Base-by-base conservation (phyloP, 2,797 vertebrate species). In the Chiroxiphia lanceolata region DNA sequence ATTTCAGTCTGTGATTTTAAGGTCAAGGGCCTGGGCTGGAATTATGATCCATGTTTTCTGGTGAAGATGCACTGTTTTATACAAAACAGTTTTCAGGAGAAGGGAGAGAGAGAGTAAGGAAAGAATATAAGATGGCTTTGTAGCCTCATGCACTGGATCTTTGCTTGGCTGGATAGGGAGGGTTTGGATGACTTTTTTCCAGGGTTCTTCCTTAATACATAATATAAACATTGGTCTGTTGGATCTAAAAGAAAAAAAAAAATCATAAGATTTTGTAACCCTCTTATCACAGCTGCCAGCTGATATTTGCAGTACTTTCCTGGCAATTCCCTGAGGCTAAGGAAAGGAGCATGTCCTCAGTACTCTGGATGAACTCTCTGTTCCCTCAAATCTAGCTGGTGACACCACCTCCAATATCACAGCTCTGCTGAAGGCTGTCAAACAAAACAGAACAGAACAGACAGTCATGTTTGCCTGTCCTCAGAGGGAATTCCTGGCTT, bases 381-480 rank as follows among this genome's bases (percentile, higher is more conserved):
- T 77, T 82, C 76, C 51, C 36, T 69, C 57, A 69, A 57, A 85
- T 44, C 50, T 47, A 19, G 17, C 38, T 38, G 61, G 25, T 65
- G 68, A 63, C 44, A 54, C n/a, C 47, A 59, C 21, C 27, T 68
- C 61, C 54, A 47, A 6, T 25, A 40, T 60, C 80, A 81, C 47
- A 90, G 47, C 44, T 70, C 59, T 74, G 29, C 42, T 71, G 57
- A 71, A 83, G 60, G 4, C 29, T 70, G 23, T 33, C 54, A 79
- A 56, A 56, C 5, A 26, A 18, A 74, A 23, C 21, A 57, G 26
- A 74, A 23, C 21, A 57, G 26, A 76, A 27, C 21, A 44, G 50
- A 13, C 0, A 0, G 9, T 56, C 0, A 0, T 48, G 34, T 60
- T 59, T 90, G 42, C 29, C 14, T 51, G 3, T 27, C 34, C 44